Conservation (phyloP, 2,797 vertebrate species). For the Pangasius djambal region DNA sequence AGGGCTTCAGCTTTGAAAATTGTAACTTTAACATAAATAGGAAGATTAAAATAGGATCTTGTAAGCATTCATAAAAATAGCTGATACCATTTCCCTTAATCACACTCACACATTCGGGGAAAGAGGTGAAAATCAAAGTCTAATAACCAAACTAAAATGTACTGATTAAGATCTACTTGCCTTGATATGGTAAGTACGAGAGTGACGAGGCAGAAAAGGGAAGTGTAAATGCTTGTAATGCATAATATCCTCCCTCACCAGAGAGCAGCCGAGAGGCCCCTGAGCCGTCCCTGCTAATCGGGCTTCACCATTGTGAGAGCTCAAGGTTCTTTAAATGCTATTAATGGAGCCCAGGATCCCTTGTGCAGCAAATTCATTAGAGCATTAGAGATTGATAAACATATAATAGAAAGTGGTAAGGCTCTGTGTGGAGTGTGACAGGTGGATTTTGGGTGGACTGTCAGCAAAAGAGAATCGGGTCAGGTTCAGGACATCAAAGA, state of each 20-base stretch:
- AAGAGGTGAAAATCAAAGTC: constrained; percentile 1
- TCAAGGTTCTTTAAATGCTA: constrained; percentile 77
- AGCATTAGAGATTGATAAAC: constrained; percentile 77
- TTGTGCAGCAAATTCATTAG: constrained; percentile 67
- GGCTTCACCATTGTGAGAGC: constrained; percentile 70
- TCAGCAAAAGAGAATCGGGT: not conserved
- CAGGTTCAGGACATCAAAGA: not conserved
- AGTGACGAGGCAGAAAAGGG: constrained; percentile 46
- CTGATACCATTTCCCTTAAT: not conserved
- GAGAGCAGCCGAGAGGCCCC: constrained; percentile 70
- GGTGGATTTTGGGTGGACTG: constrained; percentile 8
- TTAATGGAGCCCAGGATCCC: constrained; percentile 75
- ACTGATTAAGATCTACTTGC: constrained; percentile 36
- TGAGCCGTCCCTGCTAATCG: constrained; percentile 74
- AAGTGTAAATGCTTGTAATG: constrained; percentile 68
- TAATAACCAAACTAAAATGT: constrained; percentile 31
- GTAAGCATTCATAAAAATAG: not conserved
- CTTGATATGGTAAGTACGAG: constrained; percentile 17
- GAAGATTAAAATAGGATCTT: not conserved
- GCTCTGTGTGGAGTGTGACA: constrained; percentile 63
- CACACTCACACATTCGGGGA: not conserved
- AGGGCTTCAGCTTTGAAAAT: not conserved
- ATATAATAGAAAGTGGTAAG: constrained; percentile 76
- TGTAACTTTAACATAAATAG: not conserved
- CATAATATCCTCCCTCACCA: constrained; percentile 75